A percentile compares a stretch with the other conserved stretches of the same genome.
These are phyloP conservation scores for Pemphredon lugubris DNA, from an alignment of 2,888 invertebrate species.

Conservation along the genomic window DNA sequence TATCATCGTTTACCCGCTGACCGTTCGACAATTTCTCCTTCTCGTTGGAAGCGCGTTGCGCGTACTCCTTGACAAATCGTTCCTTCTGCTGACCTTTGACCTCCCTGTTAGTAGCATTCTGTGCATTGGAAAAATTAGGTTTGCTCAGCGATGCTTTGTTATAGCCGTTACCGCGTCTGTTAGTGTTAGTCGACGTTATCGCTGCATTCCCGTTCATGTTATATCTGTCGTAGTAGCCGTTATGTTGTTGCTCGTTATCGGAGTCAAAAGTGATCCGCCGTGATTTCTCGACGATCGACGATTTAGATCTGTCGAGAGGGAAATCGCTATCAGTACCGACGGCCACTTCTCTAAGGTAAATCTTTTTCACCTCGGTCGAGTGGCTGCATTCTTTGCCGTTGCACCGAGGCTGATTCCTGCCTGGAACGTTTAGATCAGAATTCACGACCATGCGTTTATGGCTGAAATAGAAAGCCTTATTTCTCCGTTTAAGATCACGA, in stretches of 20 bases:
- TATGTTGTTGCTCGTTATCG: conserved; percentile 53
- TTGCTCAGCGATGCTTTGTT: conserved; percentile 50
- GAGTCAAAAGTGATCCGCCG: conserved; percentile 64
- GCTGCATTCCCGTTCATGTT: conserved; percentile 54
- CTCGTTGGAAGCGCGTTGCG: conserved; percentile 32
- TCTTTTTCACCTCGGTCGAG: conserved; percentile 72
- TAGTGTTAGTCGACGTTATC: conserved; percentile 52
- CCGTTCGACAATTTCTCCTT: conserved; percentile 30
- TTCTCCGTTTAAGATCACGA: neutral
- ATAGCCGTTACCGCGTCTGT: conserved; percentile 52
- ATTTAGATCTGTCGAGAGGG: conserved; percentile 47
- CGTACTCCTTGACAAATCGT: conserved; percentile 74
- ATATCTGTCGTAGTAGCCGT: conserved; percentile 52
- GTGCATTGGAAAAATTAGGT: conserved; percentile 39
- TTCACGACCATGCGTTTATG: neutral
- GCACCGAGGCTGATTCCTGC: conserved; percentile 48
- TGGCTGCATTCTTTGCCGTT: conserved; percentile 55
- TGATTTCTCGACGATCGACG: conserved; percentile 66
- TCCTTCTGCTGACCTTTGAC: conserved; percentile 65
- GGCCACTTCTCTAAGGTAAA: conserved; percentile 76
- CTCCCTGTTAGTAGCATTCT: conserved; percentile 49
- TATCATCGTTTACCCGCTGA: conserved; percentile 22
- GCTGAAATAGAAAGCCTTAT: neutral
- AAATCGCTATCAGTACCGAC: conserved; percentile 76
- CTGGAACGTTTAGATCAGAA: conserved; percentile 47